phyloP scores from a whole-genome alignment of 2,113 vertebrate genomes.

The Aptenodytes patagonicus region DNA sequence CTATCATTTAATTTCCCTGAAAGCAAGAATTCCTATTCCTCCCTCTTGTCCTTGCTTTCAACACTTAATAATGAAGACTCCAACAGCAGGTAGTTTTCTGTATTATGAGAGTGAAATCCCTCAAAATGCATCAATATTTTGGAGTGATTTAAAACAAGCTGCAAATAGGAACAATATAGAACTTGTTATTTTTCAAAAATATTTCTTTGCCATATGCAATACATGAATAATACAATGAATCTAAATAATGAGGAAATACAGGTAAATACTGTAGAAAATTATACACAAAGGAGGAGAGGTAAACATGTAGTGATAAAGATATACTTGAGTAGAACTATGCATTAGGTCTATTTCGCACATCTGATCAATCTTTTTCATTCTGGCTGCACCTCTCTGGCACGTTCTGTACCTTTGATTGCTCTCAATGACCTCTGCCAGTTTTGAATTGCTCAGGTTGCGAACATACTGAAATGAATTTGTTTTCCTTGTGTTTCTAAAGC shows the following conservation, averaged over 20 bases:
- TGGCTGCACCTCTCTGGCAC: neutral
- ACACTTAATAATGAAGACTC: neutral
- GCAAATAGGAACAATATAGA: neutral
- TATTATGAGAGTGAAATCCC: neutral
- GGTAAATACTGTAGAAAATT: neutral
- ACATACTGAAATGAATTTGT: conserved; percentile 63
- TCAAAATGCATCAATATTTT: neutral
- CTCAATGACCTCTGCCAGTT: conserved; percentile 51
- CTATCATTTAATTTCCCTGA: neutral
- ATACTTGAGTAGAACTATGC: neutral
- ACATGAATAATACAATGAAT: neutral
- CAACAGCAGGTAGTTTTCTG: neutral
- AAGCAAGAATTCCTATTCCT: neutral
- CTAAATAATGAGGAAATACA: neutral
- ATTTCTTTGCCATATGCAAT: neutral
- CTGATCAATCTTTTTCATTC: neutral
- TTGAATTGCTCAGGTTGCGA: conserved; percentile 50
- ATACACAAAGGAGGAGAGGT: neutral
- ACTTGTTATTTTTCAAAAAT: neutral
- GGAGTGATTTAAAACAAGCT: neutral
- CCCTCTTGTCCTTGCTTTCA: neutral
- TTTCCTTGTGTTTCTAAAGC: conserved; percentile 73
- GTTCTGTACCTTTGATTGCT: neutral
- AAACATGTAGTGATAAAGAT: neutral
- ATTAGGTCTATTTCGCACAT: neutral